phyloP scores from a whole-genome alignment of 92 coral and sea anemone species.

The Palythoa grandiflora region DNA sequence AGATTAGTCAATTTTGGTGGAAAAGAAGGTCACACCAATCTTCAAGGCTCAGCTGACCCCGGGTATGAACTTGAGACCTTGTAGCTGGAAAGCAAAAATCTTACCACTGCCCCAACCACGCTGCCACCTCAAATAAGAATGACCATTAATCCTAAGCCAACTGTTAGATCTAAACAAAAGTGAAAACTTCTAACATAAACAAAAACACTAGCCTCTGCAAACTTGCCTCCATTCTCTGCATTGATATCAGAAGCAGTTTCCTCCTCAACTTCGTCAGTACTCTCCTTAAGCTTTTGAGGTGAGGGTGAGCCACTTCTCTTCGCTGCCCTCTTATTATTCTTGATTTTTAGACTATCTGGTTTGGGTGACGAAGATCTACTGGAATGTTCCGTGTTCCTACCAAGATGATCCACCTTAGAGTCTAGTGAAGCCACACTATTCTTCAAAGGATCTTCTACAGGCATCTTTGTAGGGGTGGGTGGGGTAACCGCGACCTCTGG shows the following conservation, averaged over 20 bases:
- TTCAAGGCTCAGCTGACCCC: no score
- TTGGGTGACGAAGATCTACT: conserved; percentile 33
- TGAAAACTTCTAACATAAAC: background rate
- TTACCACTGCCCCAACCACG: no score
- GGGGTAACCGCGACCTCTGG: conserved; percentile 83
- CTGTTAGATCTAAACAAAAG: background rate
- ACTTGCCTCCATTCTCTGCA: conserved; percentile 67
- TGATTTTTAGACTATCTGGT: background rate
- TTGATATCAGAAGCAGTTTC: conserved; percentile 80
- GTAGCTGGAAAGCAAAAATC: no score
- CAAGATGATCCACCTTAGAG: background rate
- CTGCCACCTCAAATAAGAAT: background rate
- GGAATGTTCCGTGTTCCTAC: background rate
- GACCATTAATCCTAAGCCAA: background rate
- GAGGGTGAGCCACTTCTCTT: conserved; percentile 9
- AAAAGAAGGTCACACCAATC: no score
- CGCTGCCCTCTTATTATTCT: conserved; percentile 30
- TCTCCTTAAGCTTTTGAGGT: conserved; percentile 55
- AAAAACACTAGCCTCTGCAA: no score
- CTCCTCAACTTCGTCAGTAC: conserved; percentile 83
- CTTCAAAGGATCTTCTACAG: conserved; percentile 39
- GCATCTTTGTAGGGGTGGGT: conserved; percentile 68
- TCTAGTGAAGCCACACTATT: background rate
- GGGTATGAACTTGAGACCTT: no score
- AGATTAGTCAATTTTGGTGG: background rate